Evolutionary conservation across 1,140 invertebrate species (phyloP).

Genomic region (Leucophenga varia): DNA sequence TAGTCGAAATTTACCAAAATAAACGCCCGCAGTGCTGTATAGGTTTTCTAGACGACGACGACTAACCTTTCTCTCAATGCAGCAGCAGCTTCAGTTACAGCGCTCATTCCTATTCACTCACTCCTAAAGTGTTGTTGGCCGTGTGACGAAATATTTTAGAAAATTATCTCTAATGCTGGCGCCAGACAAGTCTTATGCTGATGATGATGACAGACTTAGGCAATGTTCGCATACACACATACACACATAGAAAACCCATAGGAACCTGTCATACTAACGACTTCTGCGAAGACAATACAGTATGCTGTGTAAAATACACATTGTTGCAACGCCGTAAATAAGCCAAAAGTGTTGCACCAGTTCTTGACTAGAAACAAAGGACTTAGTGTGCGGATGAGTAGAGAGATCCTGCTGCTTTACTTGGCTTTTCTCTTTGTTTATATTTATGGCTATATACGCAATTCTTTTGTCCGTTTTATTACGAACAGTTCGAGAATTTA

Average conservation of each 20-base stretch:
- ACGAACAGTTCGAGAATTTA: conserved; percentile 26
- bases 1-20: conserved; percentile 37
- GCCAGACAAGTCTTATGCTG: conserved; percentile 54
- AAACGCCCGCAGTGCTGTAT: conserved; percentile 43
- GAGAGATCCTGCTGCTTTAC: conserved; percentile 16
- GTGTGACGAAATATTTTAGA: conserved; percentile 54
- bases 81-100: too few relatives aligned
- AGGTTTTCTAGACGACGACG: conserved; percentile 5
- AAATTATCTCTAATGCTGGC: conserved; percentile 55
- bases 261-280: conserved; percentile 54
- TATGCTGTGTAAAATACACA: neutral
- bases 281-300: conserved; percentile 52
- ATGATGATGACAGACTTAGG: conserved; percentile 55
- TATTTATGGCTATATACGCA: conserved; percentile 39
- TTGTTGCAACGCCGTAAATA: conserved; percentile 27
- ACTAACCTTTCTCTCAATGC: neutral
- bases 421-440: too few relatives aligned
- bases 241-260: conserved; percentile 42
- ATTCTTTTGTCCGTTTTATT: conserved; percentile 52
- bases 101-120: too few relatives aligned
- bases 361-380: conserved; percentile 38
- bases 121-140: conserved; percentile 3
- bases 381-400: neutral
- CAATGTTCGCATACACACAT: conserved; percentile 23
- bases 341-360: conserved; percentile 53